These are phyloP conservation scores for Tenrec ecaudatus DNA, from an alignment of 2,113 vertebrate species.

Conservation along the genomic window DNA sequence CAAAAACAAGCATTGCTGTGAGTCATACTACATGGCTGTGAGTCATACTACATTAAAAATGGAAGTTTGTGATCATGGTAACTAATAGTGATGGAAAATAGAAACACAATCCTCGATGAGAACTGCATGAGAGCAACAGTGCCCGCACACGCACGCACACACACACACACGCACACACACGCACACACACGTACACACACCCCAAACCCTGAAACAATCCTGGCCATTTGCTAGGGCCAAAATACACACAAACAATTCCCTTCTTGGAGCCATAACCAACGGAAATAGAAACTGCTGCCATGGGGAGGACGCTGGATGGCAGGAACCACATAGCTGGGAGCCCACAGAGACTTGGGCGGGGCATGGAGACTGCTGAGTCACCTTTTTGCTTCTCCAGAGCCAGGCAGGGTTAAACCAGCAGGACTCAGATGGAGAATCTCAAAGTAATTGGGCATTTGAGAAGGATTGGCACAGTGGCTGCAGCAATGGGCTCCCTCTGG, in stretches of 20 bases:
- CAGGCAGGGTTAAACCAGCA: background rate
- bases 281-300: background rate
- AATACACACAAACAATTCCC: slow-evolving; percentile 1
- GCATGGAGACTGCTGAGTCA: background rate
- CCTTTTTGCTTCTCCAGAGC: background rate
- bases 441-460: background rate
- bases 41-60: slow-evolving; percentile 47
- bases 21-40: slow-evolving; percentile 16
- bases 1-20: background rate
- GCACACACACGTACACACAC: too few species aligned
- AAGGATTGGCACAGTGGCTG: background rate
- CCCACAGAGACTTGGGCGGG: background rate
- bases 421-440: background rate
- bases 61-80: slow-evolving; percentile 58
- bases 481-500: too few species aligned
- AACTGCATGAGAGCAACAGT: background rate
- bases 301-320: background rate
- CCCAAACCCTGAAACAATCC: slow-evolving; percentile 20
- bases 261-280: background rate
- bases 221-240: slow-evolving; percentile 43
- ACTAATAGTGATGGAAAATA: slow-evolving; percentile 19
- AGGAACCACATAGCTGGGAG: background rate
- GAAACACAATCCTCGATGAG: slow-evolving; percentile 28
- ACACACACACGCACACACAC: too few species aligned
- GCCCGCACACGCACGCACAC: background rate